Percentiles rank a stretch among this genome's conserved stretches.
Evolutionary conservation across 30 jellyfish, hydroid and myxozoan genomes (phyloP).

Genomic region (Nemopilema nomurai): DNA sequence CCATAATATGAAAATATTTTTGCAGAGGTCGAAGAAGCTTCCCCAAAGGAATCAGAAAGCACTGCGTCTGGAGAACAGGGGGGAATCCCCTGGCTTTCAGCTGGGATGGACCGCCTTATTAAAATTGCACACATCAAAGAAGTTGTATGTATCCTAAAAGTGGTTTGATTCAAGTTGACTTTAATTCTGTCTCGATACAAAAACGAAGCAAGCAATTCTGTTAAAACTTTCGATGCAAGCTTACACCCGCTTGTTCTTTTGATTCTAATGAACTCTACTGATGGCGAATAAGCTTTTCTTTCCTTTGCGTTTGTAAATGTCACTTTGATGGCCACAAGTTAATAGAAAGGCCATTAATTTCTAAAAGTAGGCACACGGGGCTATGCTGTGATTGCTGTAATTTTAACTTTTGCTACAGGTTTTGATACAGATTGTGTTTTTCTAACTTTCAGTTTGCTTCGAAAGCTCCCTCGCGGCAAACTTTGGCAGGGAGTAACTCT

Average conservation of each 20-base stretch:
- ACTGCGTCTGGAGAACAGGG: conserved; percentile 34
- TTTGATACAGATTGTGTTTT: not conserved
- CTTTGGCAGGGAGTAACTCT: not conserved
- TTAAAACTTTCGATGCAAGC: no score
- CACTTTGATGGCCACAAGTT: not conserved
- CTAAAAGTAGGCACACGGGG: no score
- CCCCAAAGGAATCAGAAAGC: conserved; percentile 4
- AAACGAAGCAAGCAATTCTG: no score
- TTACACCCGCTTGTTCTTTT: no score
- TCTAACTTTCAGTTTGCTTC: conserved; percentile 16
- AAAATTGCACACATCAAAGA: conserved; percentile 16
- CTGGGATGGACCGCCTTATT: conserved; percentile 38
- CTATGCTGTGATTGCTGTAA: no score
- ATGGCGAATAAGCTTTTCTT: not conserved
- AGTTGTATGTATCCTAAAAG: conserved; percentile 46
- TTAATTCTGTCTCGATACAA: not conserved
- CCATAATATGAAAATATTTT: not conserved
- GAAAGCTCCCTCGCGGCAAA: conserved; percentile 5
- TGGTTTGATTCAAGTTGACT: no score
- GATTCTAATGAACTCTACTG: no score
- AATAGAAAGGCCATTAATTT: not conserved
- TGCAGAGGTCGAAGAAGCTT: conserved; percentile 1
- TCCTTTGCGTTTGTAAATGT: not conserved
- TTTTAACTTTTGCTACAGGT: no score
- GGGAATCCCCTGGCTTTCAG: conserved; percentile 50